These are phyloP conservation scores for Schizotus pectinicornis DNA, from an alignment of 2,888 invertebrate species.

Conservation along the genomic window DNA sequence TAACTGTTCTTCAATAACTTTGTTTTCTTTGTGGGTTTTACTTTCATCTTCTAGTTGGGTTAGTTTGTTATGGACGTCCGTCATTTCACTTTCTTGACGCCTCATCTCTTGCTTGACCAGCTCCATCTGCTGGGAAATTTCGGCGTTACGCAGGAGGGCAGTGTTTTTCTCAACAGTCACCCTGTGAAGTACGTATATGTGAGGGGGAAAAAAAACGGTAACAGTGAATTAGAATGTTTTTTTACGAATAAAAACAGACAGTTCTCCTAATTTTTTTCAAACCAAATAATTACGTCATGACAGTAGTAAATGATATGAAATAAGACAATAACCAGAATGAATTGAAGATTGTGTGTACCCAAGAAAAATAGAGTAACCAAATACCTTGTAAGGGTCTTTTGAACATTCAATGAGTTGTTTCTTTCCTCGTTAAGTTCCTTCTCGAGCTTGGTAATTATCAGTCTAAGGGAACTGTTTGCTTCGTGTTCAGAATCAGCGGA, in stretches of 20 bases:
- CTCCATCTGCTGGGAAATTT: constrained; percentile 82
- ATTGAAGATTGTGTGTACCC: no score
- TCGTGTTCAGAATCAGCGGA: constrained; percentile 64
- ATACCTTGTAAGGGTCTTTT: constrained; percentile 57
- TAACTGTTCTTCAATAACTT: constrained; percentile 60
- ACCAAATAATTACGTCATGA: no score
- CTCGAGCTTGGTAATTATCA: constrained; percentile 62
- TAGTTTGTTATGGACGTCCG: constrained; percentile 66
- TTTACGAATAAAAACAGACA: no score
- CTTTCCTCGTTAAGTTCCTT: constrained; percentile 62
- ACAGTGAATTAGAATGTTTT: no score
- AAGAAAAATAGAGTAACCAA: not conserved
- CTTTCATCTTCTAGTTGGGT: constrained; percentile 62
- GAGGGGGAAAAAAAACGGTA: no score
- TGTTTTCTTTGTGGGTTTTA: constrained; percentile 54
- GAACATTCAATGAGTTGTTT: constrained; percentile 58
- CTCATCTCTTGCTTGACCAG: constrained; percentile 76
- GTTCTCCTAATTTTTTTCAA: no score
- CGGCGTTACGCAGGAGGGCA: constrained; percentile 77
- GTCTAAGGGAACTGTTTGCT: constrained; percentile 60
- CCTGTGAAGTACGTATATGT: no score
- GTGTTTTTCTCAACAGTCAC: constrained; percentile 80
- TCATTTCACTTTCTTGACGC: constrained; percentile 70
- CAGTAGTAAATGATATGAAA: no score
- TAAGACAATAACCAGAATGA: no score